Evolutionary conservation across 1,140 invertebrate genomes (phyloP), one percentile per base, ranked within the genome.

Genomic region (Meteorus sp.): DNA sequence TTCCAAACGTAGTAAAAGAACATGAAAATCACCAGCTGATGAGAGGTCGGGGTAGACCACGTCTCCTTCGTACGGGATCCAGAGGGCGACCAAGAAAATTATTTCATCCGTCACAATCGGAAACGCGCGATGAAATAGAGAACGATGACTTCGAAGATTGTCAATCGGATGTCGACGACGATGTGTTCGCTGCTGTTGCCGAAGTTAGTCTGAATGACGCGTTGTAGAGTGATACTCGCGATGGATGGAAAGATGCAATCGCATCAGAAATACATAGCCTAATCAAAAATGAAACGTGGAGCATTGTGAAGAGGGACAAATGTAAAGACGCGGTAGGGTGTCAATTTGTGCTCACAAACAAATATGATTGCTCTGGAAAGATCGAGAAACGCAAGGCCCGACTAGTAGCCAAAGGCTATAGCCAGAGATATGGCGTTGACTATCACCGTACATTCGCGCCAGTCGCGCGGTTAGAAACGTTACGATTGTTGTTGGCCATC

Each of bases 211-310:
- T 62, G 25, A 13, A 68, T 11, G 66, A 76, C 50, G 73, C 74
- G 25, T 37, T 75, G 15, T 41, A 13, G 13, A 35, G 52, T 47
- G 4, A 8, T 19, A 61, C 75, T 51, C 9, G 22, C 17, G 22
- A 61, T 7, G 39, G 65, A 20, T 79, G 77, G 77, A 61, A 68
- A 50, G 39, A 60, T 19, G 77, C 76, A 3, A 78, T 74, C 47
- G n/a, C 58, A 4, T 61, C 70, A 11, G 71, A 75, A 65, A 59
- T 74, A 9, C 6, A 60, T 2, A 43, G 62, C 13, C 60, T 68
- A 4, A 39, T 56, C 6, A 65, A 71, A 54, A 75, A 76, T 53
- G 43, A 68, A 6, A 72, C 67, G 9, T 78, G 63, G 66, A 44
- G 57, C 13, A 11, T 76, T 3, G 65, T 67, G 11, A 45, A 63